Base-by-base conservation (phyloP, 2,888 invertebrate genomes). In the Amorpha juglandis region DNA sequence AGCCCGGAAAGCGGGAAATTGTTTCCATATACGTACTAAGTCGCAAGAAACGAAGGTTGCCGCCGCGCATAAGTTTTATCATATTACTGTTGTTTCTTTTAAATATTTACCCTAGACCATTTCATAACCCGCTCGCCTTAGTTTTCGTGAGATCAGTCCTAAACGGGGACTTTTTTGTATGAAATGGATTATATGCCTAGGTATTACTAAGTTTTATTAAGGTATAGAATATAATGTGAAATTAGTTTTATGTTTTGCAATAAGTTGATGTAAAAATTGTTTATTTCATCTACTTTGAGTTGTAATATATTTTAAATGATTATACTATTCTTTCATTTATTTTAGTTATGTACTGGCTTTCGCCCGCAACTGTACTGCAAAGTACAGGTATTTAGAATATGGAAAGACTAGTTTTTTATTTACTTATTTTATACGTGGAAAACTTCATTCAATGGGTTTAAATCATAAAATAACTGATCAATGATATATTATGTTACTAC, bases 121-220 rank as follows among this genome's bases (percentile, higher is more conserved):
- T 62, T 66, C 52, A 45, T 47, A 53, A 63, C 45, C 65, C 51
- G 33, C 47, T 63, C 19, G 73, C 62, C 66, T 69, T 72, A 62
- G 42, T 62, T 52, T 62, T 64, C n/a, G 38, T 53, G 45, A 74
- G 70, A 79, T 82, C 84, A 85, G 88, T 88, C 82, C 78, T 63
- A 62, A 85, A 77, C 84, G 89, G 92, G 87, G 83, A 91, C 92
- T 92, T 93, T 92, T 92, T 91, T 92, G 90, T 92, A 92, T 91
- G 92, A 87, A 91, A 89, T 90, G 86, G 84, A 82, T 78, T 70
- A 73, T 75, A 72, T 75, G 75, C 62, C 71, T 74, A 72, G 77
- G 71, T 63, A 64, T n/a, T 68, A 58, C 65, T 74, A 71, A 69
- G 70, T 68, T 73, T 71, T 66, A 66, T 67, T 65, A 74, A 71